Evolutionary conservation across 2,888 invertebrate species (phyloP), one percentile per base, ranked within the genome.

Genomic region (Ditylenchus weischeri): DNA sequence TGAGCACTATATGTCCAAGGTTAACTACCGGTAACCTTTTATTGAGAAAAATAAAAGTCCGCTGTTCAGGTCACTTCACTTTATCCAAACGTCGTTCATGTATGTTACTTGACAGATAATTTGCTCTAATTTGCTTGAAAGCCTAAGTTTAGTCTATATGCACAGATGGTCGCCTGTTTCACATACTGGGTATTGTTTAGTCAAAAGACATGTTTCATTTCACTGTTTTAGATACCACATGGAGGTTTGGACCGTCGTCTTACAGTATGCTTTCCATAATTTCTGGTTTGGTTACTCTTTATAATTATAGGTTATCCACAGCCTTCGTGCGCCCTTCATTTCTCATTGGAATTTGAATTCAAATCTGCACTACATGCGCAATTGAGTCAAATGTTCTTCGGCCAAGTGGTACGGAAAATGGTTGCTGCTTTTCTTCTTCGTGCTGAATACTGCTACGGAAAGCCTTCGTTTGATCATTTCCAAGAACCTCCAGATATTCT

Each of bases 341-440:
- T 76, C 64, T 74, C 47, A 88, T 90, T 19, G 19, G 70, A 72
- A 0, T 96, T 96, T 85, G 90, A 94, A 85, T 96, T 98, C 84
- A 89, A 89, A 69, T 93, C 93, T 0, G 84, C 88, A 1, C 85
- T 96, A 49, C 91, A 96, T 84, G 91, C 93, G 50, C 89, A 91
- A 77, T 84, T 96, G 72, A 90, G 94, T 0, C 89, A 91, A 85
- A 87, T 94, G 80, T 93, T 98, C 84, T 96, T 98, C 84, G 93
- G 95, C 84, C 90, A 92, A 86, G 74, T 71, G 7, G 66, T 65
- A 38, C 54, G 64, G 11, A 68, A 57, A 13, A 96, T 94, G 93
- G 94, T 95, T 82, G 88, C 88, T 73, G 93, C 95, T 8, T 96
- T 96, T 84, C 88, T 93, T 43, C 38, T 6, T 43, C 23, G 59